Percentiles rank a stretch among this genome's conserved stretches.
These are phyloP conservation scores for Lepus townsendii DNA, from an alignment of 2,797 vertebrate genomes.

Conservation along the genomic window DNA sequence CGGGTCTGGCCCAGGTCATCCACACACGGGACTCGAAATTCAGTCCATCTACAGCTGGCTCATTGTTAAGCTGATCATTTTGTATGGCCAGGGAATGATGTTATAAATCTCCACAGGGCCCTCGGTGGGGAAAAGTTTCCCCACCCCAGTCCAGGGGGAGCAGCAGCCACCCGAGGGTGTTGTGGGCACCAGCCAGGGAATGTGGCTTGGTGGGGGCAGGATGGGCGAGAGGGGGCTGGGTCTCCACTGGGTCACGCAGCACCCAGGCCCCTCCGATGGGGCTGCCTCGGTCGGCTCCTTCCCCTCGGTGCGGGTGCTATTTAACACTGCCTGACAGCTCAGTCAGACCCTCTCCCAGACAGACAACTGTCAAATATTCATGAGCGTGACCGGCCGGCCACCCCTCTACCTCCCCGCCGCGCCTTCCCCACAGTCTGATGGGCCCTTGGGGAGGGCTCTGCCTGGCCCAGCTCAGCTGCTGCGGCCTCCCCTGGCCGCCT, in stretches of 20 bases:
- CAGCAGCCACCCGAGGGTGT: background rate
- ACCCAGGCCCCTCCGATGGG: background rate
- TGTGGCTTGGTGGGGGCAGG: too few species aligned
- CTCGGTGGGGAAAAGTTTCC: too few species aligned
- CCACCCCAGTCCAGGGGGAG: too few species aligned
- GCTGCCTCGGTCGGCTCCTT: background rate
- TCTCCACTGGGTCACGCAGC: background rate
- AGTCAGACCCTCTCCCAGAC: conserved; percentile 72
- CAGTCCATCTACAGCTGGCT: too few species aligned
- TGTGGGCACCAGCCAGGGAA: background rate
- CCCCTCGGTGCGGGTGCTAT: background rate
- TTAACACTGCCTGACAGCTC: conserved; percentile 32
- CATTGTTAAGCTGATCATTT: too few species aligned
- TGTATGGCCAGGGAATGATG: too few species aligned
- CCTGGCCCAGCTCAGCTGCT: background rate
- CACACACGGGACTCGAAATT: too few species aligned
- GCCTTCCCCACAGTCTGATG: background rate
- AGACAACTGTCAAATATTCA: conserved; percentile 76
- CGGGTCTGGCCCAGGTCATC: too few species aligned
- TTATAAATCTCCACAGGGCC: too few species aligned
- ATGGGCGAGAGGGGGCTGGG: too few species aligned
- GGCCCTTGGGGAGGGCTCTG: background rate
- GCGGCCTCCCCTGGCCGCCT: background rate
- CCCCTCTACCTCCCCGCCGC: background rate
- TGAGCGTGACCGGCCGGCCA: conserved; percentile 29